Evolutionary conservation across 1,140 invertebrate genomes (phyloP), one percentile per base, ranked within the genome.

Genomic region (Drosophila serrata): DNA sequence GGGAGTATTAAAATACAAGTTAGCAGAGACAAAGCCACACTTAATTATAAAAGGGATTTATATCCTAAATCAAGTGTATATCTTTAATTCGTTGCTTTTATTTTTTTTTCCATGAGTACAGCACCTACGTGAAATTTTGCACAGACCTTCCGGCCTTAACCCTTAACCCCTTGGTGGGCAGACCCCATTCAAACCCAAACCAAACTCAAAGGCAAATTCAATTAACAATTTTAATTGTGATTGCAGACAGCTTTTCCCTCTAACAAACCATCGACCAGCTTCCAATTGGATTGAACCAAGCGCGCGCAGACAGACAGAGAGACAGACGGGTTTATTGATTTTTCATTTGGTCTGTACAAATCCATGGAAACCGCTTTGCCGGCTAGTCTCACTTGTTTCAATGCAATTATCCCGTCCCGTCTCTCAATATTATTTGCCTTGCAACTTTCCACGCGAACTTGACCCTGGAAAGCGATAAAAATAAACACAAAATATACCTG

Each of bases 321-420:
- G 62, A 49, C 75, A 78, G 74, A 78, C 74, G 51, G 35, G 75
- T 78, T 70, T 78, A 77, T 78, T 78, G 75, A 79, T 77, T 78
- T 79, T 78, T 72, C 64, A 72, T 73, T 73, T 73, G 35, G 51
- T 72, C 68, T 59, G 67, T 37, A 49, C 5, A 72, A 48, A 49
- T 49, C 73, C 70, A 24, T 76, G 70, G 45, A 75, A 76, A 76
- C 74, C 74, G 65, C 68, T 76, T 53, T 33, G 40, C 42, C 39
- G 27, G 62, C 57, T 40, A 42, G 49, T 37, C 62, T 27, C 74
- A 75, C 72, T 67, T 43, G 55, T 59, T 68, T 75, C 56, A 42
- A 68, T 72, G 69, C 74, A 77, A 77, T 77, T 68, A 59, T 77
- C 61, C 61, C 24, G 22, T 13, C 17, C 39, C 48, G 27, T 39